Evolutionary conservation across 2,888 invertebrate genomes (phyloP).

Genomic region (Diplolepis rosae): DNA sequence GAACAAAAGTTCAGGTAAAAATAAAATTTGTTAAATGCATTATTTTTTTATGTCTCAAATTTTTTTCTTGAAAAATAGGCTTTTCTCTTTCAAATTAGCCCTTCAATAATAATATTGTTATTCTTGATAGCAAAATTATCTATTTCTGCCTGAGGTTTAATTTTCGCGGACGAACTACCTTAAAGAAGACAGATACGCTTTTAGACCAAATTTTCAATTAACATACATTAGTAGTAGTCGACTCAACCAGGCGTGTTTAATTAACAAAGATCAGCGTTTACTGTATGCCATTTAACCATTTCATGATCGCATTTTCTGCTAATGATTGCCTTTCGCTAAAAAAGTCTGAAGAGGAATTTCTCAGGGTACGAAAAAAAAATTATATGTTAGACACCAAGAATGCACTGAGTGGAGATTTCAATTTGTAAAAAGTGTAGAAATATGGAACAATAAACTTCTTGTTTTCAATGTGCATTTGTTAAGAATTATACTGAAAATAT

Average conservation of each 20-base stretch:
- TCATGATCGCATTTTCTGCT: neutral
- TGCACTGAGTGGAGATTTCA: too few relatives aligned
- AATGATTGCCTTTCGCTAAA: neutral
- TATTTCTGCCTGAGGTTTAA: too few relatives aligned
- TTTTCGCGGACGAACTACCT: too few relatives aligned
- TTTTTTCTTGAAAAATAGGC: too few relatives aligned
- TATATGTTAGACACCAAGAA: neutral
- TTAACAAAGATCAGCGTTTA: neutral
- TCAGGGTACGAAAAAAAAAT: neutral
- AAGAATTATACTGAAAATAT: neutral
- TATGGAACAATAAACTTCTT: neutral
- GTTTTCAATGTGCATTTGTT: neutral
- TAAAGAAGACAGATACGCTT: constrained; percentile 3
- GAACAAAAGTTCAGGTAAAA: too few relatives aligned
- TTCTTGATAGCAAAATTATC: too few relatives aligned
- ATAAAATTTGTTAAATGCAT: too few relatives aligned
- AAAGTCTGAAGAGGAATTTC: neutral
- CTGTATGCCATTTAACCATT: neutral
- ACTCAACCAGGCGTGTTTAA: neutral
- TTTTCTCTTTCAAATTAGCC: too few relatives aligned
- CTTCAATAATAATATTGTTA: too few relatives aligned
- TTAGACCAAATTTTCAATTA: neutral
- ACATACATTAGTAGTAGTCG: neutral
- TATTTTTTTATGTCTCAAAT: too few relatives aligned
- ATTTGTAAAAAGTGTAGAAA: too few relatives aligned